Evolutionary conservation across 2,888 invertebrate species (phyloP).

Genomic region (Aphodius sticticus): DNA sequence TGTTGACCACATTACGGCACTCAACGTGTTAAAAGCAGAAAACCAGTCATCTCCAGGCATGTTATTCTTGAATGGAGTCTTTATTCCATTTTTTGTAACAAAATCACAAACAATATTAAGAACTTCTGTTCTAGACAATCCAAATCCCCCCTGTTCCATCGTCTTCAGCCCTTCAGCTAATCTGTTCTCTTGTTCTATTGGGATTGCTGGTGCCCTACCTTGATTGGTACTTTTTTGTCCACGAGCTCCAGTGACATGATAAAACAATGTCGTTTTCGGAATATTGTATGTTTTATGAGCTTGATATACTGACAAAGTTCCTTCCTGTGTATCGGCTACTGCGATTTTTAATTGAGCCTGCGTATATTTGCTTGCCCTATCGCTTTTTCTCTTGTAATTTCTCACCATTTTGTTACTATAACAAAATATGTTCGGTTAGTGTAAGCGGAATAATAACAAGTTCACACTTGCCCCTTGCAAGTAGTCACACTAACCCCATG

Average conservation of each 20-base stretch:
- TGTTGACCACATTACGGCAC: no score
- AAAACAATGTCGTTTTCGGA: constrained; percentile 10
- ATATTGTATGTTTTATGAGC: constrained; percentile 7
- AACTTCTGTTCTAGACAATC: constrained; percentile 10
- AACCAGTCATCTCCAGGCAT: background rate
- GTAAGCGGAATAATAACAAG: no score
- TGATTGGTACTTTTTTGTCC: background rate
- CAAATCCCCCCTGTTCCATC: constrained; percentile 7
- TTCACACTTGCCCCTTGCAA: no score
- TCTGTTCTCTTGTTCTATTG: constrained; percentile 8
- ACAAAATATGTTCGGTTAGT: background rate
- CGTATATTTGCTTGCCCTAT: background rate
- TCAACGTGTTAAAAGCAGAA: constrained; percentile 11
- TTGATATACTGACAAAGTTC: background rate
- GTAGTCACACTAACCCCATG: no score
- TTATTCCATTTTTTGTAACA: background rate
- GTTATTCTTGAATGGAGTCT: background rate
- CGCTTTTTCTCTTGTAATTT: background rate
- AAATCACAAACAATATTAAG: constrained; percentile 10
- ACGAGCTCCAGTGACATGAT: background rate
- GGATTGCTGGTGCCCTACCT: constrained; percentile 6
- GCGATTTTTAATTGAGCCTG: background rate
- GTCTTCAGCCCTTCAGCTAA: constrained; percentile 14
- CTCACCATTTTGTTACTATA: background rate
- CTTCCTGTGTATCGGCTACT: background rate